Evolutionary conservation across 2,888 invertebrate species (phyloP), one percentile per base, ranked within the genome.

Genomic region (Erynnis tages): DNA sequence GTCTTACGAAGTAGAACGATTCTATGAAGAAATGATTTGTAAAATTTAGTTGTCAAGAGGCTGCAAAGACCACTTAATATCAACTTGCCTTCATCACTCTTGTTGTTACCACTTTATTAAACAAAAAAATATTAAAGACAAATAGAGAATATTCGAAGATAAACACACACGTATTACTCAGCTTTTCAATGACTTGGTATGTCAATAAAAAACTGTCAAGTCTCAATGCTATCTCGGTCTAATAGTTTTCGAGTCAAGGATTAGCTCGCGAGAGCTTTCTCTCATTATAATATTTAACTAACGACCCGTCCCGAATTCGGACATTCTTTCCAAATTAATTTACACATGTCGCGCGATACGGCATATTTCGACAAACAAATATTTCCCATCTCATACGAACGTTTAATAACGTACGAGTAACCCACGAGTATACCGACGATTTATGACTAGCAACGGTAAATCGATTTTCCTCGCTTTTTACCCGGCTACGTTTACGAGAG

Each of bases 211-310:
- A 41, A 34, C 13, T 50, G 43, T 43, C 50, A 34, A 43, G 4
- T n/a, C 2, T 34, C 21, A 49, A 41, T 50, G 29, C 27, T 21
- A 50, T 35, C 50, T 35, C 50, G 50, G 50, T 50, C 50, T 43
- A 44, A 32, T 55, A 29, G 52, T 45, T 58, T 52, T 30, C 44
- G 34, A 57, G 59, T 60, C 58, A 60, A 61, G 61, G 61, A 63
- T 60, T 56, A 60, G 35, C 35, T 56, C 29, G 10, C 27, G 21
- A 54, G 37, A 44, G 60, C 61, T 63, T 63, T 61, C 61, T 63
- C 63, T 63, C 48, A 63, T 61, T 63, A 61, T 56, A 61, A 63
- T 63, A 61, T 58, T 60, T 58, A 49, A 52, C 25, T 50, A 43
- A 50, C 41, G 41, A 43, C 25, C 17, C 49, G 49, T 41, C 10